Conservation (phyloP, 2,113 vertebrate species). For the Silurus meridionalis region DNA sequence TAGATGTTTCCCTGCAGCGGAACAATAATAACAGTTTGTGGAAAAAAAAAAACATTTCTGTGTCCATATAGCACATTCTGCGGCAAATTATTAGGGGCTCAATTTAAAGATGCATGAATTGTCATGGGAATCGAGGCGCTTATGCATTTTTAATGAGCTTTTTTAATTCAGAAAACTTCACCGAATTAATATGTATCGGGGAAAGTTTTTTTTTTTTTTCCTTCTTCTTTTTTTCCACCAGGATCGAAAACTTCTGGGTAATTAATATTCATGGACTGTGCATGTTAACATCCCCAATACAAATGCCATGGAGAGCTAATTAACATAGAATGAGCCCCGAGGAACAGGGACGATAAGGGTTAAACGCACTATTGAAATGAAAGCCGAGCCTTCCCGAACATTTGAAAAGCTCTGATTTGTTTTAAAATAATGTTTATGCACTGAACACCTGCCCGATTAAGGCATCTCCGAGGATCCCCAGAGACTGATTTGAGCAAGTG, state of each 20-base stretch:
- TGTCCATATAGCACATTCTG: conserved; percentile 63
- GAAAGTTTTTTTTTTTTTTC: conserved; percentile 68
- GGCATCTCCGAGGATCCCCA: conserved; percentile 60
- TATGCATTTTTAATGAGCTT: conserved; percentile 83
- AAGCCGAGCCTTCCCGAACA: conserved; percentile 67
- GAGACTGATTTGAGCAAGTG: conserved; percentile 31
- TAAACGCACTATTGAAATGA: conserved; percentile 79
- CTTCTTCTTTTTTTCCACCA: conserved; percentile 47
- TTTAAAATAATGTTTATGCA: conserved; percentile 68
- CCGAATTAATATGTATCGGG: conserved; percentile 89
- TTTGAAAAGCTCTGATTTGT: conserved; percentile 77
- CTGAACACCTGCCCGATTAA: conserved; percentile 56
- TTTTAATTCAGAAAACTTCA: conserved; percentile 79
- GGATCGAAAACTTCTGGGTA: conserved; percentile 85
- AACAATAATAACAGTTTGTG: conserved; percentile 67
- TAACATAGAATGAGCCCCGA: conserved; percentile 77
- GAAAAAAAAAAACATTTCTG: conserved; percentile 50
- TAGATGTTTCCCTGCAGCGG: conserved; percentile 64
- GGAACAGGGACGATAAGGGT: conserved; percentile 83
- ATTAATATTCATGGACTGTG: conserved; percentile 91
- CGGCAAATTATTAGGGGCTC: conserved; percentile 73
- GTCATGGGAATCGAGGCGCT: conserved; percentile 71
- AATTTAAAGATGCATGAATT: conserved; percentile 71
- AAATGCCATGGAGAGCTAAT: conserved; percentile 80
- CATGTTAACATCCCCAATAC: conserved; percentile 86